These are phyloP conservation scores for Antheraea assamensis DNA, from an alignment of 2,888 invertebrate species.

Conservation along the genomic window DNA sequence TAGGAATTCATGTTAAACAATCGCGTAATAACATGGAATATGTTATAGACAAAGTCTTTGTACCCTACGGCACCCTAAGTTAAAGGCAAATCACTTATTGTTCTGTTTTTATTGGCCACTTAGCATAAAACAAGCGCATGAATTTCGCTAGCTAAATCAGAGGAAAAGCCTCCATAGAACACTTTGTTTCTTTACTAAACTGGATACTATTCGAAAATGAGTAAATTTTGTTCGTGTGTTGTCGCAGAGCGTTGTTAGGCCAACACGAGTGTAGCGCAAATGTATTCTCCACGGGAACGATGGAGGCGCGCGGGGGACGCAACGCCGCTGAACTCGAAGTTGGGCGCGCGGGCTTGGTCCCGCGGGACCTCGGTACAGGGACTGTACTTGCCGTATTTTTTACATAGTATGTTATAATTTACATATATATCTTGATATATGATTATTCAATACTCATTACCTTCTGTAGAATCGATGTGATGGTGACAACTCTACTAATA, in stretches of 20 bases:
- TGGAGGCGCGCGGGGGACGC: conserved; percentile 48
- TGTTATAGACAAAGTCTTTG: conserved; percentile 39
- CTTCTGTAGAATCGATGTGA: not conserved
- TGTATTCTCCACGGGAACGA: conserved; percentile 78
- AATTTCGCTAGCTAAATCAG: not conserved
- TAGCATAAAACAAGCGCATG: not conserved
- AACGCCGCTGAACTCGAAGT: conserved; percentile 77
- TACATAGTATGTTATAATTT: conserved; percentile 22
- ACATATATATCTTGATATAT: not conserved
- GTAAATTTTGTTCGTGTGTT: conserved; percentile 74
- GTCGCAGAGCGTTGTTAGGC: conserved; percentile 78
- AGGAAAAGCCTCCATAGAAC: not conserved
- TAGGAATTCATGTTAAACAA: conserved; percentile 38
- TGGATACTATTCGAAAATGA: conserved; percentile 53
- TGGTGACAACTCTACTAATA: not conserved
- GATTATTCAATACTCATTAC: not conserved
- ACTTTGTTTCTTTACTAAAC: conserved; percentile 2
- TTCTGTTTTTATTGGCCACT: conserved; percentile 46
- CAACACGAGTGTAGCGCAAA: conserved; percentile 80
- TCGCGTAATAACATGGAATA: conserved; percentile 41
- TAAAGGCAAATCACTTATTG: conserved; percentile 62
- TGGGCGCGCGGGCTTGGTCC: conserved; percentile 79
- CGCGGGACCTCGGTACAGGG: conserved; percentile 67
- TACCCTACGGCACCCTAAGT: conserved; percentile 58
- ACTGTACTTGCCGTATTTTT: conserved; percentile 57